Evolutionary conservation across 2,888 invertebrate genomes (phyloP).

Genomic region (Periphyllus acericola): DNA sequence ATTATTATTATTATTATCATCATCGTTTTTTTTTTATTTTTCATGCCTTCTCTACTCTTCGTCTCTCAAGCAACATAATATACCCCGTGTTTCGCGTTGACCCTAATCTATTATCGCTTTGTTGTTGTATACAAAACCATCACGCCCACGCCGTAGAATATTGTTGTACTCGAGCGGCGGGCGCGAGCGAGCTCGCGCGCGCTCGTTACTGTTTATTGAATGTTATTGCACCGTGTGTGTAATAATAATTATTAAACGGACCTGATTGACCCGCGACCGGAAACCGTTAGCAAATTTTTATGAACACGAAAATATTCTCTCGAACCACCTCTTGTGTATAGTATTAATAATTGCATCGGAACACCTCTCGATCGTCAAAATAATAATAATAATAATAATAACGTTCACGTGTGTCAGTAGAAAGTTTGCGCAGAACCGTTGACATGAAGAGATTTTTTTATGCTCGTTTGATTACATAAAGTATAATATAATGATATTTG

Average conservation of each 20-base stretch:
- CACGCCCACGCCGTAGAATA: slow-evolving; percentile 47
- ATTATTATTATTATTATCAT: slow-evolving; percentile 23
- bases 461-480: too few species aligned
- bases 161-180: not conserved
- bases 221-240: not conserved
- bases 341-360: too few species aligned
- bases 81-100: slow-evolving; percentile 44
- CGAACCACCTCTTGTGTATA: not conserved
- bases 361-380: not conserved
- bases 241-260: not conserved
- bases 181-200: not conserved
- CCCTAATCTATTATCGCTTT: slow-evolving; percentile 61
- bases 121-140: slow-evolving; percentile 51
- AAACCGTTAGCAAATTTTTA: slow-evolving; percentile 39
- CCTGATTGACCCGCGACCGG: slow-evolving; percentile 36
- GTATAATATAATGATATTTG: too few species aligned
- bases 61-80: not conserved
- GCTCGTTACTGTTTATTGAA: slow-evolving; percentile 57
- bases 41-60: slow-evolving; percentile 1
- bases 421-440: not conserved
- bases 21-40: slow-evolving; percentile 6
- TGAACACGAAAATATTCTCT: slow-evolving; percentile 31
- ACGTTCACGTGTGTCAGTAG: not conserved
- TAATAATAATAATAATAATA: not conserved
- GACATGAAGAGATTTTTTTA: too few species aligned